A percentile compares a stretch with the other conserved stretches of the same genome.
phyloP scores from a whole-genome alignment of 2,113 vertebrate genomes.

The Gymnogyps californianus region DNA sequence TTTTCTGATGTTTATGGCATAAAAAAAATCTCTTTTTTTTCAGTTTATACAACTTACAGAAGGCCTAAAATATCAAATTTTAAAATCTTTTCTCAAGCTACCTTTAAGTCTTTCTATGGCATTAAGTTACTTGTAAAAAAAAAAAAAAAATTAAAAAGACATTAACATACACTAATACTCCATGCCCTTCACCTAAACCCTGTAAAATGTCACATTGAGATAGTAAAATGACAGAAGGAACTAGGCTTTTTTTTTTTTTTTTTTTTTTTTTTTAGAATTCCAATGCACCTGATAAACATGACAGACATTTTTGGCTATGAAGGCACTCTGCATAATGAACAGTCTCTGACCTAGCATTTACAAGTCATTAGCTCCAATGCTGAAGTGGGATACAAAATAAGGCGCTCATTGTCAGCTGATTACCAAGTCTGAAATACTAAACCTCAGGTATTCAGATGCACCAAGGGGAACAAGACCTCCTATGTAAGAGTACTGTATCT shows the following conservation, averaged over 20 bases:
- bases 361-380: conserved; percentile 56
- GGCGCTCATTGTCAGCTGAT: conserved; percentile 57
- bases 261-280: not conserved
- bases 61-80: not conserved
- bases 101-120: not conserved
- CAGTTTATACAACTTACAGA: not conserved
- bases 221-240: not conserved
- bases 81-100: not conserved
- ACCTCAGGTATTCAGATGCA: conserved; percentile 57
- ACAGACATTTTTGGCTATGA: conserved; percentile 16
- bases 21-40: not conserved
- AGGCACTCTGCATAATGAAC: not conserved
- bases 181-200: not conserved
- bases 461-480: conserved; percentile 50
- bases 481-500: conserved; percentile 33
- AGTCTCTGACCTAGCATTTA: conserved; percentile 35
- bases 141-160: not conserved
- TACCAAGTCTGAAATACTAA: conserved; percentile 70
- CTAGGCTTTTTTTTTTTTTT: not conserved
- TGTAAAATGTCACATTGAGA: not conserved
- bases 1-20: not conserved
- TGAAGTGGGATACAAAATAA: conserved; percentile 57
- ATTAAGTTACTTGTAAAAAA: not conserved
- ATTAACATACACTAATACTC: not conserved
- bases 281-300: not conserved